phyloP scores from a whole-genome alignment of 2,113 vertebrate genomes.

The Capreolus pygargus region DNA sequence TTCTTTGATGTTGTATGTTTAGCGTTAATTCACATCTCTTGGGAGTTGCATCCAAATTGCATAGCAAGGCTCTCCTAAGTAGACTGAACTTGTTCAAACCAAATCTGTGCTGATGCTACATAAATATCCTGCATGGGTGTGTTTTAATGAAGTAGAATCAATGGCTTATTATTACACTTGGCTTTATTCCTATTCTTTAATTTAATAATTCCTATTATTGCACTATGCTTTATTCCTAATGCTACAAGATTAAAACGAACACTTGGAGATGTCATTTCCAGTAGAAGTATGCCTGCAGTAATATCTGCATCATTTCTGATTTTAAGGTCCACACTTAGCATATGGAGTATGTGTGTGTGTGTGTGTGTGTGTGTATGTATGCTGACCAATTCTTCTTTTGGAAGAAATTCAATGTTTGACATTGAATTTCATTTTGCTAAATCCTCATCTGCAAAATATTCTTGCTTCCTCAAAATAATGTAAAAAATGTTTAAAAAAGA shows the following conservation, averaged over 20 bases:
- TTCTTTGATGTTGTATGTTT: background rate
- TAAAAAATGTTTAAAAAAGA: background rate
- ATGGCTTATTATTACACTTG: background rate
- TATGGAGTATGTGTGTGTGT: background rate
- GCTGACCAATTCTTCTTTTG: background rate
- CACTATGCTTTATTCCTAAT: background rate
- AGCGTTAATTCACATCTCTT: background rate
- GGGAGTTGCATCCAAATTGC: background rate
- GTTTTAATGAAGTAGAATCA: background rate
- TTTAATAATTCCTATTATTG: background rate
- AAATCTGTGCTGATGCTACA: background rate
- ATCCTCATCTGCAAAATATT: background rate
- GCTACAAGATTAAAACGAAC: background rate
- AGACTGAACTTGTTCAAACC: background rate
- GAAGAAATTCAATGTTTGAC: background rate
- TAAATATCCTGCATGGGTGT: background rate
- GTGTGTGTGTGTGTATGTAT: background rate
- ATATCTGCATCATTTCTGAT: background rate
- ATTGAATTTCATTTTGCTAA: background rate
- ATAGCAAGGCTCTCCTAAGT: background rate
- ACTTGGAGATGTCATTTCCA: rapidly evolving
- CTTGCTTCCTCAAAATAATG: background rate
- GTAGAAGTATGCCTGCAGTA: background rate
- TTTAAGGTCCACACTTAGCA: background rate
- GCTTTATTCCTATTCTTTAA: background rate